Evolutionary conservation across 2,113 vertebrate species (phyloP).

Genomic region (Calcarius ornatus): DNA sequence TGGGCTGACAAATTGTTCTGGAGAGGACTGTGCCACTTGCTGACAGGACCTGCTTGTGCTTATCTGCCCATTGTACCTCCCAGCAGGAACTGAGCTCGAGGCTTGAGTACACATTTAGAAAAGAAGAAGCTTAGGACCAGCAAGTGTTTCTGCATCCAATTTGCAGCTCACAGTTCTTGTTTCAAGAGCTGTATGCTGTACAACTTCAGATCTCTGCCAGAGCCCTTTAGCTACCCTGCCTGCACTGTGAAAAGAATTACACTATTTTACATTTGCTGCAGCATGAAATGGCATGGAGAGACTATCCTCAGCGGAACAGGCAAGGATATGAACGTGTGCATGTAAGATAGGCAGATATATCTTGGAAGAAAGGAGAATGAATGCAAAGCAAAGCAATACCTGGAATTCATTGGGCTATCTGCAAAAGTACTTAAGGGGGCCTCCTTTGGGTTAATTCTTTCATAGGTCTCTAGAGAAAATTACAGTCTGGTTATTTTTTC

Average conservation of each 20-base stretch:
- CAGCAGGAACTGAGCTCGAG: background rate
- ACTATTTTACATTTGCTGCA: background rate
- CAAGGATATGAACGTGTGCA: background rate
- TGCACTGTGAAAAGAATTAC: background rate
- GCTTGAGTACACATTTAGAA: background rate
- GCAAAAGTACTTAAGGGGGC: conserved; percentile 43
- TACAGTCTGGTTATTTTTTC: conserved; percentile 22
- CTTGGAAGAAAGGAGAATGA: background rate
- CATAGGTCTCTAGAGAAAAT: conserved; percentile 21
- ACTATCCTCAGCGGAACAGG: background rate
- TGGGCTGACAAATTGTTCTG: background rate
- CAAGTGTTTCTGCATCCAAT: background rate
- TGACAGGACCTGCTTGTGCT: background rate
- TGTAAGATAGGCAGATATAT: background rate
- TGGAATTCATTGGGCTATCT: conserved; percentile 29
- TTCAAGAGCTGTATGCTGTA: background rate
- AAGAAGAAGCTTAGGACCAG: background rate
- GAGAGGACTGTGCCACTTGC: background rate
- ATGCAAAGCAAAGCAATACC: background rate
- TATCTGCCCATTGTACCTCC: background rate
- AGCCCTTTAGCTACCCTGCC: background rate
- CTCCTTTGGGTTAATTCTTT: conserved; percentile 38
- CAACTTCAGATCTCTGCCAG: background rate
- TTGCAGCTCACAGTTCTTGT: background rate
- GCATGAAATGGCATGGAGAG: background rate